Percentiles rank a stretch among this genome's conserved stretches.
These are phyloP conservation scores for Deilephila elpenor DNA, from an alignment of 2,888 invertebrate genomes.

Conservation along the genomic window DNA sequence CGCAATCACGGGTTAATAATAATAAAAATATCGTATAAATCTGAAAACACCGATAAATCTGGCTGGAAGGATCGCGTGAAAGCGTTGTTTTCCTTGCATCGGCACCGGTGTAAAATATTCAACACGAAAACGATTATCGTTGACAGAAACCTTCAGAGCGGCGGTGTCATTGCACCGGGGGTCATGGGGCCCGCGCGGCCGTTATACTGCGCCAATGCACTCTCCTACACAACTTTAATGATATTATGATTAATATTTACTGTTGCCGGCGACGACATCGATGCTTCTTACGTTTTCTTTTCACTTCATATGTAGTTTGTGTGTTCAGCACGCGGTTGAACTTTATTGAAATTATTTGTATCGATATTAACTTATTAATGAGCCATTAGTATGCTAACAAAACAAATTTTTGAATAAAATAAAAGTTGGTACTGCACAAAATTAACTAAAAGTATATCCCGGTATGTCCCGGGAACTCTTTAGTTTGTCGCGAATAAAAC, in stretches of 20 bases:
- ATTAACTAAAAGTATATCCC: no score
- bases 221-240: neutral
- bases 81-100: constrained; percentile 12
- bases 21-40: neutral
- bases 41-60: neutral
- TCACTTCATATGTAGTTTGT: neutral
- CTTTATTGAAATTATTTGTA: no score
- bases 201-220: constrained; percentile 15
- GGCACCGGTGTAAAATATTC: constrained; percentile 21
- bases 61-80: constrained; percentile 10
- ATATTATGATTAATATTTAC: constrained; percentile 6
- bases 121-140: constrained; percentile 15
- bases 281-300: neutral
- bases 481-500: no score
- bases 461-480: no score
- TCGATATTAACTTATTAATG: no score
- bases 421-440: no score
- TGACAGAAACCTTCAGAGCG: constrained; percentile 25
- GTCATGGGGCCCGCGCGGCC: constrained; percentile 9
- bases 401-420: no score
- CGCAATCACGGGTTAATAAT: neutral
- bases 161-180: constrained; percentile 21
- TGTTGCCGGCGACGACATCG: neutral
- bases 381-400: no score
- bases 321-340: neutral